Conservation (phyloP, 2,113 vertebrate species). For the Lophius piscatorius region DNA sequence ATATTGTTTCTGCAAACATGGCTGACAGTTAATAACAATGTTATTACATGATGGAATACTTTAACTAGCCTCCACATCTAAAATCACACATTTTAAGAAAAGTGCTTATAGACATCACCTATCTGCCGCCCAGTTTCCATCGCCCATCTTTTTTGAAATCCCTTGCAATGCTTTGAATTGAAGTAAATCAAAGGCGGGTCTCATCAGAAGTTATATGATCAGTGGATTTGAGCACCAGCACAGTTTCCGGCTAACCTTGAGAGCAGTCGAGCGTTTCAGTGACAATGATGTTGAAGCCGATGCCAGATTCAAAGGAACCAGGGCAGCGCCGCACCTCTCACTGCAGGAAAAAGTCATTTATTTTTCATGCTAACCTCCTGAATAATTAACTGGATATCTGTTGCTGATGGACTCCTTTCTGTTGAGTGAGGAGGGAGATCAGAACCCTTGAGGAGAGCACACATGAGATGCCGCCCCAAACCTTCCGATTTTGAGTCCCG, state of each 20-base stretch:
- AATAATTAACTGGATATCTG: constrained; percentile 71
- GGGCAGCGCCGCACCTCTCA: constrained; percentile 32
- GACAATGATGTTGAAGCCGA: constrained; percentile 6
- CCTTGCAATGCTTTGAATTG: not conserved
- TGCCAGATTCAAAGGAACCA: constrained; percentile 25
- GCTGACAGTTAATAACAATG: too few species aligned
- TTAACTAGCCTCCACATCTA: too few species aligned
- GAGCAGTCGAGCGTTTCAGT: not conserved
- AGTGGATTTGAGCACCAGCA: not conserved
- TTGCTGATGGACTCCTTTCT: constrained; percentile 62
- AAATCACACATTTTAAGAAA: not conserved
- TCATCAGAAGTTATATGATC: not conserved
- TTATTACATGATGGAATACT: too few species aligned
- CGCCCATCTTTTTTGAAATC: too few species aligned
- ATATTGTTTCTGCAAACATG: too few species aligned
- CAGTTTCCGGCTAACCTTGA: not conserved
- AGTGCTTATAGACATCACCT: not conserved
- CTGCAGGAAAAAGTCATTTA: constrained; percentile 65
- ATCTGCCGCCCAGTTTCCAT: too few species aligned
- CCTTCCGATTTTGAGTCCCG: constrained; percentile 4
- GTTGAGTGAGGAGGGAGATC: constrained; percentile 50
- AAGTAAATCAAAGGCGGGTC: not conserved
- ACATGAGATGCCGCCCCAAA: not conserved
- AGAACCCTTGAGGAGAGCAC: constrained; percentile 42
- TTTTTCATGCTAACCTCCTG: constrained; percentile 67